Evolutionary conservation across 1,140 invertebrate species (phyloP).

Genomic region (Procambarus clarkii): DNA sequence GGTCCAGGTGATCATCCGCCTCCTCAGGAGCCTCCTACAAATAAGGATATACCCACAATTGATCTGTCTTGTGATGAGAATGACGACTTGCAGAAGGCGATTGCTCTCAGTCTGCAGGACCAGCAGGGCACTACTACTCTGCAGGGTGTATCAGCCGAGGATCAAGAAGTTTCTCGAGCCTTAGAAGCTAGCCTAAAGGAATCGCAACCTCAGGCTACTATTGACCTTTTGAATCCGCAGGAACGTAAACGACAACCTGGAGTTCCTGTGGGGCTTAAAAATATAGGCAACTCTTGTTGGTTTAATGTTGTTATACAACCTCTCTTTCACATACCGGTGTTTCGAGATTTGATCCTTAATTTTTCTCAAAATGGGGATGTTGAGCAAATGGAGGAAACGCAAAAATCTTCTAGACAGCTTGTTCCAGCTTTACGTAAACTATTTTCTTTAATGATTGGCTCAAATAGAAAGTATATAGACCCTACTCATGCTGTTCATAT

Average conservation of each 20-base stretch:
- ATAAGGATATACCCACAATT: constrained; percentile 61
- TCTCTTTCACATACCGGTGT: constrained; percentile 77
- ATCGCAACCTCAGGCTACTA: constrained; percentile 76
- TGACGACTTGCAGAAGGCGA: constrained; percentile 77
- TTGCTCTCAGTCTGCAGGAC: constrained; percentile 76
- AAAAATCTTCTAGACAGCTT: constrained; percentile 48
- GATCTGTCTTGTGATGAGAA: constrained; percentile 72
- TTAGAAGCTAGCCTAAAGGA: constrained; percentile 77
- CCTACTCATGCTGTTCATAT: constrained; percentile 77
- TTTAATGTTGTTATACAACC: constrained; percentile 79
- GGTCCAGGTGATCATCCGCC: constrained; percentile 48
- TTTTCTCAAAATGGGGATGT: constrained; percentile 73
- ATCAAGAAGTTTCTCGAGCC: constrained; percentile 76
- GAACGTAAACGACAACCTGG: constrained; percentile 76
- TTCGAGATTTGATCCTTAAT: constrained; percentile 76
- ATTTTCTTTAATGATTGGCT: constrained; percentile 77
- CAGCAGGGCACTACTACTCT: constrained; percentile 73
- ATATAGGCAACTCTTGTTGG: constrained; percentile 80
- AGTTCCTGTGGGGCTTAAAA: constrained; percentile 78
- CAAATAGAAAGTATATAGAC: constrained; percentile 78
- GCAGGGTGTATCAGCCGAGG: constrained; percentile 75
- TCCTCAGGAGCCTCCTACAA: constrained; percentile 40
- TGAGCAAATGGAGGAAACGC: constrained; percentile 52
- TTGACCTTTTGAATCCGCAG: constrained; percentile 78
- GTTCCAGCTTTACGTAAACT: constrained; percentile 75